Conservation (phyloP, 2,888 invertebrate species). For the Ophioninae sp. region DNA sequence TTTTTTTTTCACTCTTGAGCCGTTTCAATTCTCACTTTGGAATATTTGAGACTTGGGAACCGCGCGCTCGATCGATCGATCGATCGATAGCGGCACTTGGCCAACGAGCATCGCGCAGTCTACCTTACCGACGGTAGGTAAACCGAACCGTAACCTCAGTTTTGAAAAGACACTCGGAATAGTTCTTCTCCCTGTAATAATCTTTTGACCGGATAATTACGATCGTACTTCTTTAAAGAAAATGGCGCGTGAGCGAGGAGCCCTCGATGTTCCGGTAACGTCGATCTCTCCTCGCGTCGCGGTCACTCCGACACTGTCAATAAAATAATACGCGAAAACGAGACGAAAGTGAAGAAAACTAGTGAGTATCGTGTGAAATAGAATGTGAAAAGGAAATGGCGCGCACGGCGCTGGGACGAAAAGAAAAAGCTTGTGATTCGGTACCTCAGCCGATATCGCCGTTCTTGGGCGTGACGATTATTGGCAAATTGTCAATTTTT, state of each 20-base stretch:
- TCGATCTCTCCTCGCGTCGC: not conserved
- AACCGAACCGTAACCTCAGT: not conserved
- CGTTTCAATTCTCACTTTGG: not conserved
- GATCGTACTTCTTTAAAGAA: conserved; percentile 28
- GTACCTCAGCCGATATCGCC: conserved; percentile 35
- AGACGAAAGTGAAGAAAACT: not conserved
- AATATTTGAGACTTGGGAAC: not conserved
- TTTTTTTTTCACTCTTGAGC: not conserved
- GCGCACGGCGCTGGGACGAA: conserved; percentile 33
- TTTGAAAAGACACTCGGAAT: not conserved
- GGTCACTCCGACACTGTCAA: not conserved
- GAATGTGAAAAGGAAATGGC: not conserved
- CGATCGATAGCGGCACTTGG: not conserved
- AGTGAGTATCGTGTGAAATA: not conserved
- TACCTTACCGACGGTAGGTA: not conserved
- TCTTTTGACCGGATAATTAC: not conserved
- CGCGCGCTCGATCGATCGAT: not conserved
- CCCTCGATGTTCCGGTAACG: not conserved
- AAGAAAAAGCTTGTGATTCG: conserved; percentile 24
- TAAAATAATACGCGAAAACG: not conserved
- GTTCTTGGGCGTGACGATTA: conserved; percentile 28
- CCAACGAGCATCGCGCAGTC: not conserved
- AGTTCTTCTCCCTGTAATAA: not conserved
- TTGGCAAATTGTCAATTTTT: conserved; percentile 51
- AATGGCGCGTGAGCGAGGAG: not conserved